phyloP scores from a whole-genome alignment of 2,888 invertebrate species.

The Ectemnius lituratus region DNA sequence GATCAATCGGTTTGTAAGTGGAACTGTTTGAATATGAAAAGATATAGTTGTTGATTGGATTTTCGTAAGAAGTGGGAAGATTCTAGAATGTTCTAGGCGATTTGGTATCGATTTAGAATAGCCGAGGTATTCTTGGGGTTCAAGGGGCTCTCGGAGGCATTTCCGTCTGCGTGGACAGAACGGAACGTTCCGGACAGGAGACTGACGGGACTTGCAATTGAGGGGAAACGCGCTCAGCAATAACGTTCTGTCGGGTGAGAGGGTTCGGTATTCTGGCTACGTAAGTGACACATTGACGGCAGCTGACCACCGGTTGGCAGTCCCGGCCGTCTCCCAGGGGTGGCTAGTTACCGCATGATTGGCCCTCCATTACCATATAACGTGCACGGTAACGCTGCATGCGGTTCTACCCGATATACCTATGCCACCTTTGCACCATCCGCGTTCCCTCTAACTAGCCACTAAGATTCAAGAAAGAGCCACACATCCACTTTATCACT shows the following conservation, averaged over 20 bases:
- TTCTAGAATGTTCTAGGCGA: too few species aligned
- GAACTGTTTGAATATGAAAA: too few species aligned
- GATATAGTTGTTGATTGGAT: too few species aligned
- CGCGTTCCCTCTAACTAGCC: slow-evolving; percentile 13
- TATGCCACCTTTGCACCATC: slow-evolving; percentile 47
- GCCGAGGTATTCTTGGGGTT: slow-evolving; percentile 21
- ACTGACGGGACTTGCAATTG: slow-evolving; percentile 67
- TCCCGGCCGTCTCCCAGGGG: slow-evolving; percentile 76
- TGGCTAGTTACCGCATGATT: slow-evolving; percentile 78
- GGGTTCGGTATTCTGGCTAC: slow-evolving; percentile 73
- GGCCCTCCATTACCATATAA: slow-evolving; percentile 77
- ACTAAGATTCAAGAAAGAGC: too few species aligned
- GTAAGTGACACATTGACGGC: slow-evolving; percentile 78
- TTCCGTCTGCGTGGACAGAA: slow-evolving; percentile 52
- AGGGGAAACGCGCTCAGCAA: slow-evolving; percentile 66
- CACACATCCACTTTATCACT: too few species aligned
- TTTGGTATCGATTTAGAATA: too few species aligned
- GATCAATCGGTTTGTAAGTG: too few species aligned
- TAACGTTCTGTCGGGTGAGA: slow-evolving; percentile 63
- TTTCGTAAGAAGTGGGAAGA: too few species aligned
- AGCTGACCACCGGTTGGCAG: slow-evolving; percentile 76
- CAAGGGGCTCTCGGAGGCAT: slow-evolving; percentile 47
- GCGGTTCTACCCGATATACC: slow-evolving; percentile 58
- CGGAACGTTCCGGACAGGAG: slow-evolving; percentile 61
- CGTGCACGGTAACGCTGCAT: slow-evolving; percentile 63